Base-by-base conservation (phyloP, 2,113 vertebrate species). In the Cavia aperea region DNA sequence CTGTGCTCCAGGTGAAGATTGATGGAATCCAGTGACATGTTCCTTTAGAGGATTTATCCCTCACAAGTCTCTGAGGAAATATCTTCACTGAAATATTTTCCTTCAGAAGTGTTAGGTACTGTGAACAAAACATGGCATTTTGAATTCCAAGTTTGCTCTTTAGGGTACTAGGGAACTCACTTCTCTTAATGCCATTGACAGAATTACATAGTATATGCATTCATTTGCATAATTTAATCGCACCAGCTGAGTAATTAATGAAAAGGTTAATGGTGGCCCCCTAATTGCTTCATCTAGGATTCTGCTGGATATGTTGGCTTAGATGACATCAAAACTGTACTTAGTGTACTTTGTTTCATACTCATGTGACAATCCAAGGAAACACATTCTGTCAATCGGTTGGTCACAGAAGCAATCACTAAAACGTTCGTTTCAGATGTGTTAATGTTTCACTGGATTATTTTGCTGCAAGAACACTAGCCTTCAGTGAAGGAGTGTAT, bases 211-310 rank as follows among this genome's bases (percentile, higher is more conserved):
- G 9, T 31, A 68, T 39, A 49, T 66, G 90, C 39, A 39, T 92
- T 82, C 33, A 88, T 93, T 94, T 86, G 46, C 72, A 90, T 90
- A 86, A 82, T 88, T 88, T 65, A 85, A 92, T 90, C 92, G 15
- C 51, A 72, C 65, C 12, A 84, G 72, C 39, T 63, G 60, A 94
- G 43, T 86, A 62, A 90, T 92, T 81, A 93, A 78, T 81, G 33
- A 62, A 93, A 86, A 60, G 43, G 81, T 94, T 81, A 85, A 86
- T 51, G 70, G 81, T 39, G 78, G 36, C 29, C 18, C 36, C 13
- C 51, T 58, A 65, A 83, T 81, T 90, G 14, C 21, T 94, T 7
- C 49, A 19, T 89, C 66, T 90, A 86, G 49, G 29, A 90, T 77
- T 92, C 91, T 88, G 43, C 29, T 70, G 58, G 7, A 51, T 58